Evolutionary conservation across 1,140 invertebrate species (phyloP).

Genomic region (Harlomillsia oculata): DNA sequence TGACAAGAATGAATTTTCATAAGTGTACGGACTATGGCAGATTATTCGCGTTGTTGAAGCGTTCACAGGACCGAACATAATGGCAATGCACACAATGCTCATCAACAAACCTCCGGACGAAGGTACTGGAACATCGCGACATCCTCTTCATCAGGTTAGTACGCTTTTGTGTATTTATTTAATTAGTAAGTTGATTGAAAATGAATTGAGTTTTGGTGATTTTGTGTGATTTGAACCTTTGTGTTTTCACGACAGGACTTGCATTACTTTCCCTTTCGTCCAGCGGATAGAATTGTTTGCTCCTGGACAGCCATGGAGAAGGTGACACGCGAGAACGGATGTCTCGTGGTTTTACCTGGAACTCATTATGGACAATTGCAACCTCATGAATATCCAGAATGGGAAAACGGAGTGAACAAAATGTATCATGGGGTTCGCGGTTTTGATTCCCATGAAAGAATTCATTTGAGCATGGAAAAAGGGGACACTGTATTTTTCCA

Average conservation of each 20-base stretch:
- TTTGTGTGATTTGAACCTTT: no score
- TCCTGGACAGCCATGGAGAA: constrained; percentile 83
- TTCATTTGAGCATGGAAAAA: constrained; percentile 65
- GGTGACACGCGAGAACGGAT: constrained; percentile 68
- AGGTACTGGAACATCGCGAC: constrained; percentile 52
- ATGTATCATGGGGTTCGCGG: constrained; percentile 70
- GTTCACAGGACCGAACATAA: constrained; percentile 69
- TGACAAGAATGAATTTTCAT: no score
- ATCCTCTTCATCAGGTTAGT: constrained; percentile 66
- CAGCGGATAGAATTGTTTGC: constrained; percentile 65
- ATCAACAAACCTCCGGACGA: constrained; percentile 84
- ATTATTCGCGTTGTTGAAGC: constrained; percentile 63
- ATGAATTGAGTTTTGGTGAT: no score
- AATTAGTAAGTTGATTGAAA: no score
- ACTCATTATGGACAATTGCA: constrained; percentile 58
- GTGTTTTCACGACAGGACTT: constrained; percentile 56
- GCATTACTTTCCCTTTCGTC: constrained; percentile 79
- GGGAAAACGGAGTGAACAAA: constrained; percentile 64
- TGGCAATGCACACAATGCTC: constrained; percentile 76
- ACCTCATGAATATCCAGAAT: constrained; percentile 62
- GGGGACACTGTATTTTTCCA: constrained; percentile 89
- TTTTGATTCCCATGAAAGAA: constrained; percentile 43
- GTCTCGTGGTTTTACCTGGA: constrained; percentile 70
- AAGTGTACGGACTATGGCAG: no score
- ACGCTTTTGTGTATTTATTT: no score